Evolutionary conservation across 2,113 vertebrate genomes (phyloP).

Genomic region (Chinchilla lanigera): DNA sequence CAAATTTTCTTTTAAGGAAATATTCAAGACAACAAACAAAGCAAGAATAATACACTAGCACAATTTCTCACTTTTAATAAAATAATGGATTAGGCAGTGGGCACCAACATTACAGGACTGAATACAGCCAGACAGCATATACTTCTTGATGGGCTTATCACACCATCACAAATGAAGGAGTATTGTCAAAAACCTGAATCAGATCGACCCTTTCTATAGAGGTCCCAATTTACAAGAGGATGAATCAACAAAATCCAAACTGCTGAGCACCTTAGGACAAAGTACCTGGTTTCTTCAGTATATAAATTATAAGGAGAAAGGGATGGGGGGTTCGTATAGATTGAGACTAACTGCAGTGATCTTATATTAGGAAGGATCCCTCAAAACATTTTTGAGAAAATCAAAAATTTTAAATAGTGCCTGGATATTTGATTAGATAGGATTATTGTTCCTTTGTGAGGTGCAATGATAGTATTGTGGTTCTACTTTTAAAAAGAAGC

Average conservation of each 20-base stretch:
- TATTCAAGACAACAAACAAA: not conserved
- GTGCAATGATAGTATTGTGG: not conserved
- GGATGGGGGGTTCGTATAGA: not conserved
- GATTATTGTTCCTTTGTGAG: not conserved
- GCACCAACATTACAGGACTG: not conserved
- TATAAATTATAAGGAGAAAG: not conserved
- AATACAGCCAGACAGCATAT: not conserved
- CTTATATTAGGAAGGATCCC: not conserved
- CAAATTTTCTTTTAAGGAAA: conserved; percentile 1
- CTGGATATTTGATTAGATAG: not conserved
- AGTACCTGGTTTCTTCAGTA: not conserved
- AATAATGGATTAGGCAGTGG: not conserved
- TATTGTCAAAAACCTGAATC: not conserved
- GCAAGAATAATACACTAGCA: not conserved
- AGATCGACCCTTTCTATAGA: not conserved
- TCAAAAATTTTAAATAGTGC: not conserved
- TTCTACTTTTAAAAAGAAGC: not conserved
- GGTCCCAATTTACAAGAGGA: not conserved
- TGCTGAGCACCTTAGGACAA: not conserved
- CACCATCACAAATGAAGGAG: not conserved
- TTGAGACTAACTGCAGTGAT: not conserved
- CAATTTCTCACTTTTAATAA: not conserved
- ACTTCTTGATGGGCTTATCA: not conserved
- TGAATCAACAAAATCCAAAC: conserved; percentile 17
- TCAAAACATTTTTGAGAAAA: conserved; percentile 13